Evolutionary conservation across 2,113 vertebrate species (phyloP), one percentile per base, ranked within the genome.

Genomic region (Nothocercus julius): DNA sequence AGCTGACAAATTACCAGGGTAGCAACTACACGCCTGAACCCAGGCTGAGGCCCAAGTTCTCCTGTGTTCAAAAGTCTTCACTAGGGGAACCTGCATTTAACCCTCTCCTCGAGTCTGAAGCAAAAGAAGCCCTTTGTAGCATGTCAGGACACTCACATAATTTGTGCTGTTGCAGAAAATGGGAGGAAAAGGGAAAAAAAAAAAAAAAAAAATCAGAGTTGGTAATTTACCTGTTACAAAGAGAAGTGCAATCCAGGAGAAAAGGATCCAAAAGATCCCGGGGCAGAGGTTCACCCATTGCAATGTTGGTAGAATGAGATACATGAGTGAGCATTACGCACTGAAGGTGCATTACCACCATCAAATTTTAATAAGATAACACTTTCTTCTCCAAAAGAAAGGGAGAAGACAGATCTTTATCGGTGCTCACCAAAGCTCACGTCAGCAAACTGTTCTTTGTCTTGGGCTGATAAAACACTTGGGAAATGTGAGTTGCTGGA

Each of bases 31-130:
- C 5, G 45, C n/a, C 61, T 88, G 51, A 82, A 5, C 36, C 69
- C 59, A 77, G 53, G 24, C 75, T 27, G 59, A 49, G 14, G 25
- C 4, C 20, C 44, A 28, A 11, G 1, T 0, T 22, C 11, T 27
- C 47, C 42, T 64, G 17, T 16, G 38, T 79, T 59, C 58, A 40
- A 44, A 38, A 1, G 4, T 61, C 27, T 49, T 13, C 75, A 32
- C 0, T 8, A 67, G 44, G 30, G 3, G 11, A 86, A 56, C 19
- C 36, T 44, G 5, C 2, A 0, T 51, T 30, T 30, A 11, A 73
- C 69, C 38, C 34, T 74, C 28, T 81, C 34, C 27, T 68, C 40
- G 51, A 53, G 51, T 15, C 34, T 6, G 21, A 59, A 27, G 47
- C 24, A 61, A 49, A 51, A 85, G 25, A 34, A 0, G 1, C 19